Evolutionary conservation across 2,113 vertebrate species (phyloP).

Genomic region (Bos indicus): DNA sequence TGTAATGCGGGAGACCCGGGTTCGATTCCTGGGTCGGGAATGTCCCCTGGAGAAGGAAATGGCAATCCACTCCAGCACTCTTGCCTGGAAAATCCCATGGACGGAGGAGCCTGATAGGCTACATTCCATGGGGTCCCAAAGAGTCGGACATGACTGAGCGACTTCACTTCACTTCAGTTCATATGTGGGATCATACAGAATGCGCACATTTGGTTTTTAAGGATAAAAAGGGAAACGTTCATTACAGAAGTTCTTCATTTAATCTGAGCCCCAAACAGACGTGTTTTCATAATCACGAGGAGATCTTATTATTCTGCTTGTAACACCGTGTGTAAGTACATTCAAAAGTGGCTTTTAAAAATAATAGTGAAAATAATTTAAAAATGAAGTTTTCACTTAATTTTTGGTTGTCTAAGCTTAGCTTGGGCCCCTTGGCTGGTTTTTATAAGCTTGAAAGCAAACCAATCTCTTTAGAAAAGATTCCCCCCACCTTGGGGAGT

Average conservation of each 20-base stretch:
- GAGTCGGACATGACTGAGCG: no score
- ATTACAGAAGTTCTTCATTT: background rate
- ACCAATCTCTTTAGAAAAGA: conserved; percentile 28
- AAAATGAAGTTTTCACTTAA: conserved; percentile 48
- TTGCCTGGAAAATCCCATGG: no score
- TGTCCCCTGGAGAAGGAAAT: no score
- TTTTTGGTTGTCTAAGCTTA: conserved; percentile 64
- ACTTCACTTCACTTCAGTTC: no score
- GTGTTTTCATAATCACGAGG: background rate
- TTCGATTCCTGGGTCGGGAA: no score
- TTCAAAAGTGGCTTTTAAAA: conserved; percentile 39
- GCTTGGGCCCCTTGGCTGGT: conserved; percentile 44
- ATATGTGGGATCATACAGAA: fast-evolving
- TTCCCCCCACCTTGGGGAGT: background rate
- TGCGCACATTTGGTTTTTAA: background rate
- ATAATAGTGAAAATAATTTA: conserved; percentile 12
- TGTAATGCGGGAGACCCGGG: no score
- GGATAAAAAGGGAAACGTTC: background rate
- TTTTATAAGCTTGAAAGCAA: conserved; percentile 41
- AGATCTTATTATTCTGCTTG: background rate
- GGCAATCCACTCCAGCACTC: no score
- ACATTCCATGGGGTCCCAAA: no score
- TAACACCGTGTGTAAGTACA: background rate
- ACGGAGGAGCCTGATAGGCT: no score
- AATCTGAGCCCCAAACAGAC: background rate